Conservation (phyloP, 2,797 vertebrate genomes). For the Leucoraja ocellata region DNA sequence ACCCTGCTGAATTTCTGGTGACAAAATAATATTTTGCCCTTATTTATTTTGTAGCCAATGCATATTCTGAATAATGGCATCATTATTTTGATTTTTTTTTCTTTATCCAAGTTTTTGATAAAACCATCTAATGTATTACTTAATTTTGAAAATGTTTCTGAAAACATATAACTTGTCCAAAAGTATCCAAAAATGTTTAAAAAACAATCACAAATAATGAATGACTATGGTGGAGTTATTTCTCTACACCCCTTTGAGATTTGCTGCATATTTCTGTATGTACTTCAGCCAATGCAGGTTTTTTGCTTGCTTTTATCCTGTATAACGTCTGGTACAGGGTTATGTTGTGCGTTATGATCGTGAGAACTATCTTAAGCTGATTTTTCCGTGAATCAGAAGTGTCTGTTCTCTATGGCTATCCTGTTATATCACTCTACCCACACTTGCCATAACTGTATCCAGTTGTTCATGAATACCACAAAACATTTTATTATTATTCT, state of each 20-base stretch:
- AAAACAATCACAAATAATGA: not conserved
- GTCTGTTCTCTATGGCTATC: no score
- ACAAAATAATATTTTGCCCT: not conserved
- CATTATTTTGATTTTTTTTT: not conserved
- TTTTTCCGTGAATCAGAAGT: no score
- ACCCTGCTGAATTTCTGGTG: not conserved
- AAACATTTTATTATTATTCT: no score
- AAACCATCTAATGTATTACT: not conserved
- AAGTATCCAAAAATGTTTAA: not conserved
- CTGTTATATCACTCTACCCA: no score
- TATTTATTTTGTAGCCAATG: not conserved
- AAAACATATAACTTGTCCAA: not conserved
- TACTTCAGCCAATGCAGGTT: not conserved
- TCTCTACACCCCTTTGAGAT: no score
- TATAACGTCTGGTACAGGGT: not conserved
- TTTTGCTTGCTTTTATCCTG: not conserved
- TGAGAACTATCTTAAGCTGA: no score
- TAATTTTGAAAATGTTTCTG: not conserved
- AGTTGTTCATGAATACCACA: not conserved
- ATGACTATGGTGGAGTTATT: not conserved
- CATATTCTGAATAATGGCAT: not conserved
- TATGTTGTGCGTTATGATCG: no score
- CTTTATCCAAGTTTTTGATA: not conserved
- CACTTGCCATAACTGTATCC: not conserved
- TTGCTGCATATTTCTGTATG: not conserved